phyloP scores from a whole-genome alignment of 2,888 invertebrate genomes.

The Drosophila paranaensis region DNA sequence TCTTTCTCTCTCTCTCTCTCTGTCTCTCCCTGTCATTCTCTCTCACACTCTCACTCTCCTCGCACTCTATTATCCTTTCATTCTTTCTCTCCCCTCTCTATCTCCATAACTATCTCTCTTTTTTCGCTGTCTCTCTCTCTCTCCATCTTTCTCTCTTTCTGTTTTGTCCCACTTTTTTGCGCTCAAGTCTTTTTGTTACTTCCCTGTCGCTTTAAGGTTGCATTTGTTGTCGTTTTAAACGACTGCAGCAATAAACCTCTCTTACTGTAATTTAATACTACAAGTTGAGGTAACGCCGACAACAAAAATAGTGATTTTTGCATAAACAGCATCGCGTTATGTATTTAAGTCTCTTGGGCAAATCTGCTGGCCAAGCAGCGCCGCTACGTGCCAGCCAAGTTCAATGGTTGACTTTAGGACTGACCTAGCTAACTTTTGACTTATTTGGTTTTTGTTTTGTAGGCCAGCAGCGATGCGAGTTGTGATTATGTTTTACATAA shows the following conservation, averaged over 20 bases:
- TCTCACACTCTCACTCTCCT: not conserved
- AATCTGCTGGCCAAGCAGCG: constrained; percentile 24
- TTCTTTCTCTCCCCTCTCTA: not conserved
- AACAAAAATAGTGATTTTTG: constrained; percentile 42
- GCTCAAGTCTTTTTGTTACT: not conserved
- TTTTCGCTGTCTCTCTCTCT: not conserved
- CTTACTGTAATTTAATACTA: constrained; percentile 9
- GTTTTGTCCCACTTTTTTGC: too few relatives aligned
- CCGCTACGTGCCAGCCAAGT: constrained; percentile 38
- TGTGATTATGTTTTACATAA: constrained; percentile 30
- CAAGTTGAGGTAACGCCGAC: constrained; percentile 22
- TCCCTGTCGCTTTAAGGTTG: constrained; percentile 3
- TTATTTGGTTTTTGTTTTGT: constrained; percentile 2
- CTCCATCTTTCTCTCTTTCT: not conserved
- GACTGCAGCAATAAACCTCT: constrained; percentile 52
- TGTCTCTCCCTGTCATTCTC: too few relatives aligned
- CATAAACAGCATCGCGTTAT: constrained; percentile 22
- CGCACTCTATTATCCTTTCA: too few relatives aligned
- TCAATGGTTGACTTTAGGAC: constrained; percentile 44
- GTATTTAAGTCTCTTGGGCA: constrained; percentile 1
- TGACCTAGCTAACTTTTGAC: constrained; percentile 46
- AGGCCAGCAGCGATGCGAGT: constrained; percentile 7
- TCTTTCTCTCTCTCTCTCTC: not conserved
- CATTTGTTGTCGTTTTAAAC: constrained; percentile 51
- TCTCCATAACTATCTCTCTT: not conserved